Conservation (phyloP, 2,113 vertebrate species). For the Caretta caretta region DNA sequence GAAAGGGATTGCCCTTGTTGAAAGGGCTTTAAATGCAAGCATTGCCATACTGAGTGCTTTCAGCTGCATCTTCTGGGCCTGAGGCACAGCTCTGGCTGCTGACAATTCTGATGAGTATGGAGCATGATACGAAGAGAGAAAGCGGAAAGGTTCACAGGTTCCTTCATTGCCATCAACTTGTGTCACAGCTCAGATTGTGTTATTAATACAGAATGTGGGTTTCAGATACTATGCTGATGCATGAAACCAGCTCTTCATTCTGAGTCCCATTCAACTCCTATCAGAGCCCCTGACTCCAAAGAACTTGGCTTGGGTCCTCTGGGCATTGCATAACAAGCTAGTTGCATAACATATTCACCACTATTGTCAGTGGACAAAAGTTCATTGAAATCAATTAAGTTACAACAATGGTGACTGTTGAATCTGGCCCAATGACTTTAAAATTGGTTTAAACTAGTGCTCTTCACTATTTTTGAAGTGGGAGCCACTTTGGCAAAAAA, state of each 20-base stretch:
- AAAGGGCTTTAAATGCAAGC: not conserved
- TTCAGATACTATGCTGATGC: not conserved
- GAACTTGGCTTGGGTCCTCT: not conserved
- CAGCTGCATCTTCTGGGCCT: not conserved
- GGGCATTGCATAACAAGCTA: not conserved
- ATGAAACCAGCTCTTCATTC: not conserved
- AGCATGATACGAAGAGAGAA: not conserved
- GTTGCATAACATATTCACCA: not conserved
- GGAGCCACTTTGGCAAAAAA: no score
- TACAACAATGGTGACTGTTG: not conserved
- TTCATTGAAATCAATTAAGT: not conserved
- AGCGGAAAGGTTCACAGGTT: not conserved
- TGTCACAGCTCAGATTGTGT: not conserved
- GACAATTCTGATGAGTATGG: not conserved
- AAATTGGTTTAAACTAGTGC: not conserved
- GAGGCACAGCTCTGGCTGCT: not conserved
- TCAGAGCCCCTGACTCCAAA: not conserved
- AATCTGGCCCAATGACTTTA: accelerated
- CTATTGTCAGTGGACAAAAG: not conserved
- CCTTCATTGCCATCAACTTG: not conserved
- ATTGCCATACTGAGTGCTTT: not conserved
- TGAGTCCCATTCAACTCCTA: not conserved
- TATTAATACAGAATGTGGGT: not conserved
- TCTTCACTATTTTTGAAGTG: no score
- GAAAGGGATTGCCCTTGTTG: not conserved